Evolutionary conservation across 1,140 invertebrate genomes (phyloP), one percentile per base, ranked within the genome.

Genomic region (Globodera ellingtonae): DNA sequence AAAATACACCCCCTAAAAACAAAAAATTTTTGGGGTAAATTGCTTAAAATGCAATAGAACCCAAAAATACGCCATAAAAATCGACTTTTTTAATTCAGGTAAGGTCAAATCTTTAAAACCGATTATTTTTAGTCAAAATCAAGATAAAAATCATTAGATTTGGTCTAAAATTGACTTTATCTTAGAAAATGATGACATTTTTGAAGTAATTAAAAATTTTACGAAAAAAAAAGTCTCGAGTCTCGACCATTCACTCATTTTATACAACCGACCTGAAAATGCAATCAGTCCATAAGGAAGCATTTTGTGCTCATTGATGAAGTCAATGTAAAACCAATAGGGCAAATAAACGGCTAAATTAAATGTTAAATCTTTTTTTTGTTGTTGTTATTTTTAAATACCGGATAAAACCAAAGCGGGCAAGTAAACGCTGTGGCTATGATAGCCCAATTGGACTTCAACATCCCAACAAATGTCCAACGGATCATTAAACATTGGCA

Each of bases 271-370:
- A 65, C 59, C 59, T 13, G n/a, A 15, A 15, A 65, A 21, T 65
- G 59, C 13, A 2, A 21, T 21, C 13, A 65, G 13, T 65, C 59
- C 59, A 65, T 65, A 65, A 21, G 59, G 59, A 3, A 13, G n/a
- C 13, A 15, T 13, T 21, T 65, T 65, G 59, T 15, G 59, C 1
- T 65, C 59, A 21, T 65, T 65, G 13, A 65, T 15, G 59, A 65
- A 65, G 59, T 65, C 59, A 13, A 65, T 21, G n/a, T 65, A 65
- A 21, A 65, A 65, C 59, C 59, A 65, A 65, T 65, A 65, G 59
- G 59, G 59, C 59, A 65, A 15, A 21, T 15, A 65, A 21, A 1
- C 13, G 59, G 59, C 59, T 65, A 21, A 15, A 65, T 21, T 15
- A 65, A 65, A 65, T 15, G n/a, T 15, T 21, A 65, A 65, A 65